These are phyloP conservation scores for Aramus guarauna DNA, from an alignment of 2,113 vertebrate genomes.

Conservation along the genomic window DNA sequence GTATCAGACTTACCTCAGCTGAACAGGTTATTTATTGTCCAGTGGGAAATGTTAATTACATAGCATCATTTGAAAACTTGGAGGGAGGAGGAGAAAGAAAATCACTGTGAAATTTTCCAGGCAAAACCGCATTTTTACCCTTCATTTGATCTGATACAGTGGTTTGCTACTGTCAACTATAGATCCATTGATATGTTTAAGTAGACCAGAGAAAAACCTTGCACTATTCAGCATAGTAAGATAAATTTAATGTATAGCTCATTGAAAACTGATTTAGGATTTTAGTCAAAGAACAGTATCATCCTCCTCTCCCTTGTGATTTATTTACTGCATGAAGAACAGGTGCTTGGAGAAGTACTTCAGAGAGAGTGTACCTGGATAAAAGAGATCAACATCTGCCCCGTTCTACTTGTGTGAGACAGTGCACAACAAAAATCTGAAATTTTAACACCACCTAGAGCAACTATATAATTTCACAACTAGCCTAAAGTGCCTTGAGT, in stretches of 20 bases:
- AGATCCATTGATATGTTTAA: background rate
- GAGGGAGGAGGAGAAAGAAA: background rate
- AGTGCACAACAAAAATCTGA: background rate
- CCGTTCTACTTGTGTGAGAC: background rate
- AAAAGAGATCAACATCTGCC: background rate
- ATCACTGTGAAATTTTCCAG: conserved; percentile 6
- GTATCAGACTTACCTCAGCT: background rate
- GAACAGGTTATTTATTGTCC: conserved; percentile 31
- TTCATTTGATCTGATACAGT: conserved; percentile 33
- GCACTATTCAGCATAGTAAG: background rate
- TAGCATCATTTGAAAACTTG: conserved; percentile 2
- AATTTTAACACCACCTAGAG: background rate
- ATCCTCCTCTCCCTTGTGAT: background rate
- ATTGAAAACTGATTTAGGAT: conserved; percentile 2
- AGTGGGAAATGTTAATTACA: background rate
- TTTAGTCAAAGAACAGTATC: background rate
- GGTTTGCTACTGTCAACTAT: conserved; percentile 14
- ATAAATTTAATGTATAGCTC: background rate
- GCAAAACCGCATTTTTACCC: conserved; percentile 27
- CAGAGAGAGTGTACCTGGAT: background rate
- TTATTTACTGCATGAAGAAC: background rate
- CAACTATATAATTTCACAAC: background rate
- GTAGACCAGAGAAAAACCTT: background rate
- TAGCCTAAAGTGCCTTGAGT: background rate
- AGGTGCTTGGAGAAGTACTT: background rate